phyloP scores from a whole-genome alignment of 2,888 invertebrate genomes.

The Sympetrum striolatum region DNA sequence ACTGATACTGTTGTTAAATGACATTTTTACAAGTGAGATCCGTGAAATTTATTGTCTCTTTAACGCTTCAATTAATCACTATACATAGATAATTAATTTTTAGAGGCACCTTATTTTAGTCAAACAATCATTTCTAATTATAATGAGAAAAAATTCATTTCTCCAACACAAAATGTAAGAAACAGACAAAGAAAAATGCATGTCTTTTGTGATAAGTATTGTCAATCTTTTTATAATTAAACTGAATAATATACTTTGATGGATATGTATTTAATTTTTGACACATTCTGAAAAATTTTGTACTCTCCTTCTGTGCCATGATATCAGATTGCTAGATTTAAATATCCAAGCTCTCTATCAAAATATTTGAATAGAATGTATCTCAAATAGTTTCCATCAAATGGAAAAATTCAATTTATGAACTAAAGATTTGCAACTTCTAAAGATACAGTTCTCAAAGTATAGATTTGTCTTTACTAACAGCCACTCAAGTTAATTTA shows the following conservation, averaged over 20 bases:
- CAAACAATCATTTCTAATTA: constrained; percentile 4
- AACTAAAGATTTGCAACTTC: not conserved
- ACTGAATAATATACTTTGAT: constrained; percentile 1
- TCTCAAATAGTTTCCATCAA: not conserved
- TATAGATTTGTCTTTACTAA: not conserved
- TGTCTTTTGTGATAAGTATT: constrained; percentile 28
- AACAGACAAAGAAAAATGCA: not conserved
- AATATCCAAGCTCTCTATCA: not conserved
- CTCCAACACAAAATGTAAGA: not conserved
- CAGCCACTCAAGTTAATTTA: not conserved
- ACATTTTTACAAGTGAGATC: constrained; percentile 28
- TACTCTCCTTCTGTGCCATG: not conserved
- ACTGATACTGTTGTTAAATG: constrained; percentile 33
- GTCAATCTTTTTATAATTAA: constrained; percentile 3
- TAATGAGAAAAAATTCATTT: not conserved
- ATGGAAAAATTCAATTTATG: not conserved
- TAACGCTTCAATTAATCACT: constrained; percentile 14
- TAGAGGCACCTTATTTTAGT: not conserved
- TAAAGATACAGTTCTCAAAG: not conserved
- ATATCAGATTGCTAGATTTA: not conserved
- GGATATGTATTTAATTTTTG: not conserved
- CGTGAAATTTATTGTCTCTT: not conserved
- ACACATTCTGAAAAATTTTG: not conserved
- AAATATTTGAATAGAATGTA: not conserved
- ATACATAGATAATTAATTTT: constrained; percentile 8